Evolutionary conservation across 2,797 vertebrate species (phyloP), one percentile per base, ranked within the genome.

Genomic region (Anniella stebbinsi): DNA sequence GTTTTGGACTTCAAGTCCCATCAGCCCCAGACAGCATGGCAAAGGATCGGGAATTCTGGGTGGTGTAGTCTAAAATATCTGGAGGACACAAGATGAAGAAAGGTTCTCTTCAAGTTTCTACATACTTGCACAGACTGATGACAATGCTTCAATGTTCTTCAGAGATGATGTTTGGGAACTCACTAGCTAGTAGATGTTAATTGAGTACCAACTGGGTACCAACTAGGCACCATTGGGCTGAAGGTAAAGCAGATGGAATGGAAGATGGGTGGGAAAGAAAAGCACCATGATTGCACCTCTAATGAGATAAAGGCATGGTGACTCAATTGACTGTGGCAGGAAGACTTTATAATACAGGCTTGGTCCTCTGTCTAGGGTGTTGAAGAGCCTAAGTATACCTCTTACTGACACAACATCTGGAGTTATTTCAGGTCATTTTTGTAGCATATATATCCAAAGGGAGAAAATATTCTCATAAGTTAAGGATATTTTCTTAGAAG

Each of bases 401-500:
- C 1, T 82, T 36, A 66, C 25, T 30, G 9, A 10, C 8, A 23
- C 4, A 69, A 54, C 5, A 73, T 12, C 15, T 45, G 80, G 75
- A 2, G 15, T 83, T n/a, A 83, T 10, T 33, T 63, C 21, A 63
- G 9, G 41, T 23, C 5, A 21, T 67, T 63, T 81, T 60, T 11
- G 7, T 18, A 8, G 18, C 7, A 17, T 72, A 23, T 28, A 7
- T 36, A 21, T 15, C 54, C 1, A 83, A 63, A 81, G 67, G 8
- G 84, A n/a, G n/a, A n/a, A n/a, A n/a, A n/a, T 36, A 91, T 75
- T 77, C 41, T 85, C 54, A 75, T 48, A 60, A 11, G 1, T 54
- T 73, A 7, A 2, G 48, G 80, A 12, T 92, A 87, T 91, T 87
- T 83, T 48, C 18, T 80, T 30, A 78, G 73, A 87, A 72, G 69